These are phyloP conservation scores for Laterallus jamaicensis DNA, from an alignment of 2,113 vertebrate species.

Conservation along the genomic window DNA sequence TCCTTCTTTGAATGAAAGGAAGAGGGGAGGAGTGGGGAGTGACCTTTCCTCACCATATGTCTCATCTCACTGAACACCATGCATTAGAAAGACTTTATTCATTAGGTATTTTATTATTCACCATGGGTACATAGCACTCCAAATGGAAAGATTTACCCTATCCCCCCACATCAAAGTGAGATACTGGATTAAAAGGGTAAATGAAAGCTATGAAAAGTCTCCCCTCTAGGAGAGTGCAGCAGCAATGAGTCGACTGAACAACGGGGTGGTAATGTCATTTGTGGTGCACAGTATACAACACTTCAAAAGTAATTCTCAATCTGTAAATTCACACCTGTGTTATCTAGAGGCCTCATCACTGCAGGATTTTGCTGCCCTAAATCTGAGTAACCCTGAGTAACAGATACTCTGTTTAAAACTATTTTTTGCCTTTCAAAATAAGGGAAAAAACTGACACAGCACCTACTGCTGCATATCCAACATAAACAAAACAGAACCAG, in stretches of 20 bases:
- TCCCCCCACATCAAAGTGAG: conserved; percentile 17
- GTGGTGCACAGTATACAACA: not conserved
- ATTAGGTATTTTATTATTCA: not conserved
- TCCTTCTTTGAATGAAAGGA: not conserved
- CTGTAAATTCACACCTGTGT: not conserved
- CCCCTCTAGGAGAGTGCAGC: not conserved
- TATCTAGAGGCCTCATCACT: not conserved
- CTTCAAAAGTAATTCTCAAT: not conserved
- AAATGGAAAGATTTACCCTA: not conserved
- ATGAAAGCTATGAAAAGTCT: not conserved
- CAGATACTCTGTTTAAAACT: not conserved
- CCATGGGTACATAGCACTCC: not conserved
- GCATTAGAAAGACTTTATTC: not conserved
- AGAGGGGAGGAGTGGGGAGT: not conserved
- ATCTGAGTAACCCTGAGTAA: not conserved
- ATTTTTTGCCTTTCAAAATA: not conserved
- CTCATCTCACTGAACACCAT: not conserved
- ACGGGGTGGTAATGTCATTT: not conserved
- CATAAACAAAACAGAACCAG: not conserved
- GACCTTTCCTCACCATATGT: not conserved
- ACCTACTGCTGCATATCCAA: not conserved
- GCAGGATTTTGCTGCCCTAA: not conserved
- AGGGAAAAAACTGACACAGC: not conserved
- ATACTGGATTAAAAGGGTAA: not conserved
- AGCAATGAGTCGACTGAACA: not conserved